Conservation (phyloP, 2,113 vertebrate species). For the Neotragus moschatus region DNA sequence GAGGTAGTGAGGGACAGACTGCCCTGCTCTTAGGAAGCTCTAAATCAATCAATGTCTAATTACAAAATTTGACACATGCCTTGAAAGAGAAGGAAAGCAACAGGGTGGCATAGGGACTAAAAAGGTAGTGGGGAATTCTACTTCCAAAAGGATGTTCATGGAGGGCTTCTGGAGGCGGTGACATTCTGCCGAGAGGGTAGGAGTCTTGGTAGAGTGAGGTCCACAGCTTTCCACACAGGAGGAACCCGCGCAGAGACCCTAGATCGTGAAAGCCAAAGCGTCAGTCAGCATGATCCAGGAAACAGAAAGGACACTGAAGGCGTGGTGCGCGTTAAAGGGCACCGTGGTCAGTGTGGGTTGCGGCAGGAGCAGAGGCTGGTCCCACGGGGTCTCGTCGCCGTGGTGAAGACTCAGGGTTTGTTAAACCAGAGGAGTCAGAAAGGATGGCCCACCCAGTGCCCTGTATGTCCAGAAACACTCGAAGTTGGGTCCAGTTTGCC, state of each 20-base stretch:
- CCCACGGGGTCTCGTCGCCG: background rate
- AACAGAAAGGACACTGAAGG: background rate
- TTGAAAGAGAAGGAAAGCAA: background rate
- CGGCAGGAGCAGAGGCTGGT: background rate
- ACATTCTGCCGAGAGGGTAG: background rate
- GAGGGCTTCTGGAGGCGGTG: background rate
- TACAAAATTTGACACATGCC: background rate
- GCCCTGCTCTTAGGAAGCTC: background rate
- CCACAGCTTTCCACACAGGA: background rate
- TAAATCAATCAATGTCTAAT: background rate
- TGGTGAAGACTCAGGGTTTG: background rate
- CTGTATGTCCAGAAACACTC: background rate
- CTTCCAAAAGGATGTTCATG: background rate
- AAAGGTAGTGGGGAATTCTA: background rate
- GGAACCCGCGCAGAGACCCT: conserved; percentile 18
- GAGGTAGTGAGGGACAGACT: background rate
- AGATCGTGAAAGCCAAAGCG: background rate
- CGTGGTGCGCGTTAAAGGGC: background rate
- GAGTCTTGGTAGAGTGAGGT: background rate
- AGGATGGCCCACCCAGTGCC: background rate
- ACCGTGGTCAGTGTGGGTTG: background rate
- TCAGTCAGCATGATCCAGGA: background rate
- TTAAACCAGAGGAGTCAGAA: background rate
- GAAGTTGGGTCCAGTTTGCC: background rate
- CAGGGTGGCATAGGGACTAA: background rate